A percentile compares a stretch with the other conserved stretches of the same genome.
These are phyloP conservation scores for Lampris megalopsis DNA, from an alignment of 2,113 vertebrate species.

Conservation along the genomic window DNA sequence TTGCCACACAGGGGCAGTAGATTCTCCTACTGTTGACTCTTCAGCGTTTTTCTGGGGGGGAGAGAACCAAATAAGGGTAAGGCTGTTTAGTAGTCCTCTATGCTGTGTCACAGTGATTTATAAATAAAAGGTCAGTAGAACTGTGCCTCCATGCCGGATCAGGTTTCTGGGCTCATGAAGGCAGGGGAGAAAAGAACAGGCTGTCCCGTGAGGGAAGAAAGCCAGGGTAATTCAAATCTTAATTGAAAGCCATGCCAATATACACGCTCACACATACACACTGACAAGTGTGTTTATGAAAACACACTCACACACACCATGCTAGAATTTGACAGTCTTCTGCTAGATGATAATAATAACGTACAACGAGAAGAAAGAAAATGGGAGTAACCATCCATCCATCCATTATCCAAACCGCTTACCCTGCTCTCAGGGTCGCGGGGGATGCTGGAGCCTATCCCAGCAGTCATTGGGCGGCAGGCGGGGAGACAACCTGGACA, in stretches of 20 bases:
- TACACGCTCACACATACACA: constrained; percentile 6
- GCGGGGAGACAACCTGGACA: too few species aligned
- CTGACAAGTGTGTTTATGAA: too few species aligned
- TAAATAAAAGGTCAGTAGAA: constrained; percentile 57
- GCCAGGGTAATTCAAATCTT: neutral
- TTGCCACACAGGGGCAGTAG: constrained; percentile 75
- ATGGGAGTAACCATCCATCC: neutral
- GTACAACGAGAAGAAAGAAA: neutral
- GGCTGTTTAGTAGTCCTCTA: constrained; percentile 60
- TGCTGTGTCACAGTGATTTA: constrained; percentile 74
- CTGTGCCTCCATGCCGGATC: constrained; percentile 19
- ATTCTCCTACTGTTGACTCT: constrained; percentile 43
- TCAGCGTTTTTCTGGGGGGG: constrained; percentile 57
- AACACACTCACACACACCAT: too few species aligned
- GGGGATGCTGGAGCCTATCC: too few species aligned
- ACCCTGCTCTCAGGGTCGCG: too few species aligned
- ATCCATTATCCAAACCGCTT: too few species aligned
- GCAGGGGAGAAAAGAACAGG: neutral
- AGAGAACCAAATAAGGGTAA: constrained; percentile 77
- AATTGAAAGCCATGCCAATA: neutral
- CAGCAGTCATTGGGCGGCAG: too few species aligned
- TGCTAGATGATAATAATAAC: too few species aligned
- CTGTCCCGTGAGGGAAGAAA: neutral
- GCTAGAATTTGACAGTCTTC: too few species aligned
- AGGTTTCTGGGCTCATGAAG: constrained; percentile 21